Evolutionary conservation across 2,113 vertebrate genomes (phyloP).

Genomic region (Neotoma lepida): DNA sequence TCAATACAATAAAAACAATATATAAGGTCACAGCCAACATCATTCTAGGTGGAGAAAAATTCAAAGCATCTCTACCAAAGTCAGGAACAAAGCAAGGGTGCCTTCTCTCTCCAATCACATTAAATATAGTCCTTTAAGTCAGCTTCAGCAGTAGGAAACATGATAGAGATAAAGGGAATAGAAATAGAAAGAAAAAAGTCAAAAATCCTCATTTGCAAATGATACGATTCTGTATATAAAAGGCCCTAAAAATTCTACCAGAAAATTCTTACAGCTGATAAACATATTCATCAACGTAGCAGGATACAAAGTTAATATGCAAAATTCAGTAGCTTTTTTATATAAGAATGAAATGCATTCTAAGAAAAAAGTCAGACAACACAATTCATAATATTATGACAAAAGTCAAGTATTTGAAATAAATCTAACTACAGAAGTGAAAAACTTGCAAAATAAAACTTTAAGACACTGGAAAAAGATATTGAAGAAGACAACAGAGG

Average conservation of each 20-base stretch:
- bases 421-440: not conserved
- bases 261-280: not conserved
- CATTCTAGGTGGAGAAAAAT: not conserved
- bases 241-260: not conserved
- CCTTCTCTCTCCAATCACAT: not conserved
- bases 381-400: not conserved
- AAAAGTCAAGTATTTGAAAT: not conserved
- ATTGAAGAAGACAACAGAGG: not conserved
- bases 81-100: not conserved
- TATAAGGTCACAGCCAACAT: not conserved
- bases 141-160: not conserved
- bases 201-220: not conserved
- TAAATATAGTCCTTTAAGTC: not conserved
- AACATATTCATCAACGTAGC: not conserved
- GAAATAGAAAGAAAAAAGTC: not conserved
- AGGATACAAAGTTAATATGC: not conserved
- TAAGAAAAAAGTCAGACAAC: not conserved
- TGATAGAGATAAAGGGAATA: too few relatives aligned
- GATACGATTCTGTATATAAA: not conserved
- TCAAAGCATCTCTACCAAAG: not conserved
- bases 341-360: not conserved
- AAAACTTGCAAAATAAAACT: not conserved
- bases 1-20: not conserved
- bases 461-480: not conserved
- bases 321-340: not conserved